Conservation (phyloP, 2,888 invertebrate species). For the Ceriagrion tenellum region DNA sequence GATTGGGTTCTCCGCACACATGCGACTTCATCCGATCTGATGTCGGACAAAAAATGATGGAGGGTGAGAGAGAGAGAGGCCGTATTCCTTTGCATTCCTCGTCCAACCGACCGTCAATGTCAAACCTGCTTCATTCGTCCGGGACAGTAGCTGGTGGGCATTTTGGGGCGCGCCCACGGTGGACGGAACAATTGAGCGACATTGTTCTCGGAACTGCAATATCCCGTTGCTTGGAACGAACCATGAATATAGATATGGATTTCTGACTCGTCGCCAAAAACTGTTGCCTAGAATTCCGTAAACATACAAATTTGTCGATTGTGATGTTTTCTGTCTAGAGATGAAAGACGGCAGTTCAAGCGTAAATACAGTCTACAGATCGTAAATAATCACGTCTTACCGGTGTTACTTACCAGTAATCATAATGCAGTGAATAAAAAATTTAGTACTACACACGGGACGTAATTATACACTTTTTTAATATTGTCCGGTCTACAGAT, state of each 20-base stretch:
- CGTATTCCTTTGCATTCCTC: background rate
- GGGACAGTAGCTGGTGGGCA: background rate
- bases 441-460: too few relatives aligned
- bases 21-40: background rate
- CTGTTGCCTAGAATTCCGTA: too few relatives aligned
- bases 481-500: too few relatives aligned
- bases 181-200: background rate
- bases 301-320: too few relatives aligned
- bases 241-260: background rate
- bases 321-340: too few relatives aligned
- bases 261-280: too few relatives aligned
- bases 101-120: background rate
- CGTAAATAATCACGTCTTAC: too few relatives aligned
- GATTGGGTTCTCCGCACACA: constrained; percentile 3
- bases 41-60: background rate
- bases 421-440: too few relatives aligned
- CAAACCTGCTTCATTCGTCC: background rate
- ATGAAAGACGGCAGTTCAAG: too few relatives aligned
- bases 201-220: background rate
- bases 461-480: too few relatives aligned
- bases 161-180: background rate
- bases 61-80: background rate
- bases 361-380: too few relatives aligned
- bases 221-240: background rate
- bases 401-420: too few relatives aligned